Evolutionary conservation across 2,797 vertebrate genomes (phyloP).

Genomic region (Prionace glauca): DNA sequence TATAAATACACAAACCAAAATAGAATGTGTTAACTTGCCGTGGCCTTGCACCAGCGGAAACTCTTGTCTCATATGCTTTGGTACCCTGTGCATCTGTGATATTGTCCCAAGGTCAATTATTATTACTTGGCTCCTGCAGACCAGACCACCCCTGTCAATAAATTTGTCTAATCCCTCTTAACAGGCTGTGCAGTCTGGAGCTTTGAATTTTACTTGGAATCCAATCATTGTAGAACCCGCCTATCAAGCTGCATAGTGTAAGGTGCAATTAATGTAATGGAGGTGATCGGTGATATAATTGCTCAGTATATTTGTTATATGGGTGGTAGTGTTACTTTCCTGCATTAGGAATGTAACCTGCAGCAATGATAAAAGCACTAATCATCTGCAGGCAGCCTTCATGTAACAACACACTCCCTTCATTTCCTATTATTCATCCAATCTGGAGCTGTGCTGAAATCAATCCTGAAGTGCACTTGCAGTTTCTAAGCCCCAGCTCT

Average conservation of each 20-base stretch:
- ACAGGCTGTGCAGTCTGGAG: neutral
- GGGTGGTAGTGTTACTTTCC: neutral
- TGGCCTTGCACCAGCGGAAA: neutral
- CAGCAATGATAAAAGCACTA: neutral
- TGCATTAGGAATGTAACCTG: conserved; percentile 8
- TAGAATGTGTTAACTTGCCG: neutral
- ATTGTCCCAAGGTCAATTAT: neutral
- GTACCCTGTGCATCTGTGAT: neutral
- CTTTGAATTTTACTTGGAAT: conserved; percentile 8
- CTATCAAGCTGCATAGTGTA: neutral
- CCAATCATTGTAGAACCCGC: neutral
- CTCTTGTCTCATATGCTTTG: neutral
- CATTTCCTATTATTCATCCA: neutral
- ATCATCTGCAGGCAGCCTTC: neutral
- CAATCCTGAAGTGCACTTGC: neutral
- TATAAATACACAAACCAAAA: neutral
- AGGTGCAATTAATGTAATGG: neutral
- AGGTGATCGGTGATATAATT: neutral
- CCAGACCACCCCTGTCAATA: neutral
- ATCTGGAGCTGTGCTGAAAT: neutral
- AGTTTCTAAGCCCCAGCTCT: neutral
- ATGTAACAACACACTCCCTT: neutral
- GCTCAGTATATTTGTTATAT: neutral
- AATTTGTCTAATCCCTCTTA: neutral
- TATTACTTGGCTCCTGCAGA: conserved; percentile 2